phyloP scores from a whole-genome alignment of 2,113 vertebrate species.

The Gila orcuttii region DNA sequence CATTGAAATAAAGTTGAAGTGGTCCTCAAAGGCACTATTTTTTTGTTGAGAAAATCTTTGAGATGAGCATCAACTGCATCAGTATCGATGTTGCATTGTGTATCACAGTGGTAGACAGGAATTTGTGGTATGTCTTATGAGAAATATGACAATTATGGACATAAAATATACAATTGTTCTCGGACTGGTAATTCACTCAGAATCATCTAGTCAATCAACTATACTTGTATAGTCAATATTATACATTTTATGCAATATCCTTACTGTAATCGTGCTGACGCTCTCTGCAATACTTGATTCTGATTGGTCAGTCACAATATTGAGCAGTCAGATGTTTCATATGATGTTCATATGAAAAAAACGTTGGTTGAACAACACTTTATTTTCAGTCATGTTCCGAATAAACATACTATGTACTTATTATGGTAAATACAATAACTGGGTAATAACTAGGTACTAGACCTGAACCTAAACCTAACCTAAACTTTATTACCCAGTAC shows the following conservation, averaged over 20 bases:
- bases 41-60: neutral
- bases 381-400: no score
- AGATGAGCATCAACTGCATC: neutral
- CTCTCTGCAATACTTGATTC: neutral
- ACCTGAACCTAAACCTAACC: no score
- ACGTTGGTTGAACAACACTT: no score
- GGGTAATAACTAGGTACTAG: no score
- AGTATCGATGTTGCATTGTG: neutral
- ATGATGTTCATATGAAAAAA: neutral
- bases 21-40: neutral
- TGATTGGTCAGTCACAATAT: neutral
- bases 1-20: neutral
- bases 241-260: neutral
- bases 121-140: neutral
- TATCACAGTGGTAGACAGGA: neutral
- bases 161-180: neutral
- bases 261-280: neutral
- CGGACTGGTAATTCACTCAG: neutral
- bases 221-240: neutral
- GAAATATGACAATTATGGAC: neutral
- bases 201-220: neutral
- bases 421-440: no score
- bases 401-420: no score
- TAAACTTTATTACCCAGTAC: no score
- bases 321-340: neutral